Conservation (phyloP, 2,113 vertebrate species). For the Periophthalmus modestus region DNA sequence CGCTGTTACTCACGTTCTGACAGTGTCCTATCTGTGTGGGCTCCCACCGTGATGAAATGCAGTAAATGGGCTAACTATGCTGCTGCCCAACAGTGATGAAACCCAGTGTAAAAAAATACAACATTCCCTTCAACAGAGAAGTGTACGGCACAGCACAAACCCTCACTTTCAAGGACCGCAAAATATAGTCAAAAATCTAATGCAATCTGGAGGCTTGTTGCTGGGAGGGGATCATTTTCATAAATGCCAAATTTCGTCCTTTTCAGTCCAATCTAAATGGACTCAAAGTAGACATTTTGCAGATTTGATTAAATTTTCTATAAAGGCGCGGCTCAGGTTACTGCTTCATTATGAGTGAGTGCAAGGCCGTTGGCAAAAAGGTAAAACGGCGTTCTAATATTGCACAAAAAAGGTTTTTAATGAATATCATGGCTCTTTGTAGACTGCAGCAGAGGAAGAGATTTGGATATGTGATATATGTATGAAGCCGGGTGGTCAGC, state of each 20-base stretch:
- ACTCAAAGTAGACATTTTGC: slow-evolving; percentile 15
- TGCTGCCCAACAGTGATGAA: slow-evolving; percentile 31
- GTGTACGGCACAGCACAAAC: slow-evolving; percentile 28
- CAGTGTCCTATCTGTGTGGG: slow-evolving; percentile 17
- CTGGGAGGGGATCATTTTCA: background rate
- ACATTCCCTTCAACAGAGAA: slow-evolving; percentile 9
- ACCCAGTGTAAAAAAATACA: slow-evolving; percentile 23
- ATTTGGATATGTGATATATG: background rate
- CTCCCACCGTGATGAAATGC: slow-evolving; percentile 21
- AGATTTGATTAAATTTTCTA: slow-evolving; percentile 24
- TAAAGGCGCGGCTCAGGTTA: slow-evolving; percentile 23
- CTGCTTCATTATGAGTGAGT: slow-evolving; percentile 27
- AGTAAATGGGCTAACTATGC: slow-evolving; percentile 28
- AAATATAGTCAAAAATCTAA: slow-evolving; percentile 5
- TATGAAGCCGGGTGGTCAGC: background rate
- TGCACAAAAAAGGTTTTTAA: slow-evolving; percentile 21
- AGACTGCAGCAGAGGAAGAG: background rate
- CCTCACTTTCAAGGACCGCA: slow-evolving; percentile 2
- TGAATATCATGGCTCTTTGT: slow-evolving; percentile 10
- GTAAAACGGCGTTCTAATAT: slow-evolving; percentile 24
- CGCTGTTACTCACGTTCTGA: slow-evolving; percentile 2
- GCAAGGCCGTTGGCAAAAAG: slow-evolving; percentile 7
- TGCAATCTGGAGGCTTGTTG: slow-evolving; percentile 2
- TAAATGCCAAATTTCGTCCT: slow-evolving; percentile 25
- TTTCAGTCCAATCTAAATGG: slow-evolving; percentile 24